Evolutionary conservation across 2,888 invertebrate genomes (phyloP).

Genomic region (Mesodorylaimus sp.): DNA sequence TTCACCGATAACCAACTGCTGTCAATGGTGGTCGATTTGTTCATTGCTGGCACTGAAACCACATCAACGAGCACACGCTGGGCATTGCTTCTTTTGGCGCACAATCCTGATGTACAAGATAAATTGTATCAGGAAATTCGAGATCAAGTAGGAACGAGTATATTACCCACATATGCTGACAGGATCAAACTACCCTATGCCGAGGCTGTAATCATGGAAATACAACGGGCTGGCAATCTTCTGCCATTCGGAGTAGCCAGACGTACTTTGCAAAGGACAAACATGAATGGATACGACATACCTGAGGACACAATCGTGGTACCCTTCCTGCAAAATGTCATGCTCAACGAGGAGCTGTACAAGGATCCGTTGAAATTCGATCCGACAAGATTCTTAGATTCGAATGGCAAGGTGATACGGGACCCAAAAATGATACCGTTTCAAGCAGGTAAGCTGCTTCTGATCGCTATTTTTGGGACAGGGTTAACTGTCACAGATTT

Average conservation of each 20-base stretch:
- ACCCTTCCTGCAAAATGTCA: slow-evolving; percentile 2
- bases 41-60: slow-evolving; percentile 13
- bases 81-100: slow-evolving; percentile 11
- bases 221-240: slow-evolving; percentile 1
- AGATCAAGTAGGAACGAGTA: slow-evolving; percentile 16
- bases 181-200: no score
- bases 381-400: slow-evolving; percentile 3
- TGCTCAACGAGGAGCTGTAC: background rate
- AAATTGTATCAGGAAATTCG: slow-evolving; percentile 23
- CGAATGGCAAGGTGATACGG: background rate
- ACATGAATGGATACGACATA: background rate
- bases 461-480: no score
- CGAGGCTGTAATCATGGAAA: slow-evolving; percentile 6
- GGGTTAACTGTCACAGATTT: no score
- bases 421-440: background rate
- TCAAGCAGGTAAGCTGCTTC: background rate
- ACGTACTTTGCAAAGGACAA: background rate
- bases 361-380: background rate
- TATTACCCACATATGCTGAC: slow-evolving; percentile 4
- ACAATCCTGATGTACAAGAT: slow-evolving; percentile 16
- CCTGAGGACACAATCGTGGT: slow-evolving; percentile 3
- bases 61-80: slow-evolving; percentile 12
- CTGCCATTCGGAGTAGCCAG: background rate
- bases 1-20: slow-evolving; percentile 12
- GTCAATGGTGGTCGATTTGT: slow-evolving; percentile 8